Base-by-base conservation (phyloP, 2,797 vertebrate species). In the Masticophis lateralis region DNA sequence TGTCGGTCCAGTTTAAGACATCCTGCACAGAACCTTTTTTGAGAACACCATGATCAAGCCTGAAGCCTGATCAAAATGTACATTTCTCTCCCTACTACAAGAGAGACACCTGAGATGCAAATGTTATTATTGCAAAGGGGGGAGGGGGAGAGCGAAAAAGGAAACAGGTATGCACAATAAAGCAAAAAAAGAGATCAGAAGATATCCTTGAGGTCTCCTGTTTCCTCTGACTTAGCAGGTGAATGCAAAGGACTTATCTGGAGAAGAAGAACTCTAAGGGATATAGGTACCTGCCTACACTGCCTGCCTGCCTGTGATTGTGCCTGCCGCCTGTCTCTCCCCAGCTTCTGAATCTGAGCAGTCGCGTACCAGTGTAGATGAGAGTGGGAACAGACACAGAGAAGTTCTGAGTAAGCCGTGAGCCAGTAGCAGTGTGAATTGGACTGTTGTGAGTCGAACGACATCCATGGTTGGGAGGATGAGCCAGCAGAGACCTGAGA, bases 351-450 rank as follows among this genome's bases (percentile, higher is more conserved):
- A 97, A 97, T 97, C 97, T 98, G 97, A 98, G 98, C 97, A 95
- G 98, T 98, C 98, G 98, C 99, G 97, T 99, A 99, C 99, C 99
- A 98, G 99, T 98, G 97, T 99, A 99, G 98, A 99, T 98, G 99
- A 99, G 99, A 97, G 99, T 99, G 98, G 99, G 99, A 97, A 99
- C 99, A 98, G 99, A 99, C 98, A 99, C 98, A 98, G 99, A 99
- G 99, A 99, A 99, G 98, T 98, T 99, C 99, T 99, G 99, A 98
- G 99, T 99, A 97, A 99, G 98, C 96, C 98, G 98, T 97, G 99
- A 98, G 98, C 98, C 99, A 98, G 98, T 98, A 98, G 99, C 98
- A 96, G 98, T 98, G 98, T 99, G 99, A 98, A 99, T 98, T 95
- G 99, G 99, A 97, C 99, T 99, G 99, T 99, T 99, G 99, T 99